Evolutionary conservation across 2,888 invertebrate genomes (phyloP), one percentile per base, ranked within the genome.

Genomic region (Tinea semifulvella): DNA sequence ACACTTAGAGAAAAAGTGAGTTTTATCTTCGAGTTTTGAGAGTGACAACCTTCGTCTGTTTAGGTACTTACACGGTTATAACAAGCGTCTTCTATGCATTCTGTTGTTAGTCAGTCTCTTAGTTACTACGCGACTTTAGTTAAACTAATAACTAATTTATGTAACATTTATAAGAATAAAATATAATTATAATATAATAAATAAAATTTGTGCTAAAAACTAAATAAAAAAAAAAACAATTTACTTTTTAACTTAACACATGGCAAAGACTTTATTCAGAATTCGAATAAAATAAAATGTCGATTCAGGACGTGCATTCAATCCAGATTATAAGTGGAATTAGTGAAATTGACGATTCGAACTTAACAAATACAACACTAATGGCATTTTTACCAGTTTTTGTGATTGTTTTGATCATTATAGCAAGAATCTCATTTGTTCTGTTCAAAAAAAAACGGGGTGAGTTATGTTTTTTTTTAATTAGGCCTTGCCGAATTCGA

Each of bases 361-460:
- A 3, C 2, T 14, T 7, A 13, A 8, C 36, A 28, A 22, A 19
- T 39, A 40, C 7, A 31, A 50, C 16, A 22, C 3, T 35, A 13
- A 26, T 22, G 40, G 20, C 40, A 4, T 40, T 20, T 19, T 7
- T 40, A 3, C 20, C 40, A 40, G 17, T 40, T 10, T n/a, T 73
- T 35, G 48, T 73, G 40, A 53, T 75, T 25, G 51, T 72, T 17
- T 47, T 68, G 2, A 58, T 74, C 0, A 60, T 74, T 18, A 56
- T 76, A 5, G 46, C 66, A 40, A 64, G 71, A 52, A 60, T 73
- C 46, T 58, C 72, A 3, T 74, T 69, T 58, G 60, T 71, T 0
- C 39, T 74, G 0, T 72, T 65, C 45, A 70, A 64, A 54, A 63
- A 58, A 46, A 60, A 7, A 11, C n/a, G 61, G 11, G 66, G 70